Base-by-base conservation (phyloP, 2,888 invertebrate genomes). In the Leucophenga maculata region DNA sequence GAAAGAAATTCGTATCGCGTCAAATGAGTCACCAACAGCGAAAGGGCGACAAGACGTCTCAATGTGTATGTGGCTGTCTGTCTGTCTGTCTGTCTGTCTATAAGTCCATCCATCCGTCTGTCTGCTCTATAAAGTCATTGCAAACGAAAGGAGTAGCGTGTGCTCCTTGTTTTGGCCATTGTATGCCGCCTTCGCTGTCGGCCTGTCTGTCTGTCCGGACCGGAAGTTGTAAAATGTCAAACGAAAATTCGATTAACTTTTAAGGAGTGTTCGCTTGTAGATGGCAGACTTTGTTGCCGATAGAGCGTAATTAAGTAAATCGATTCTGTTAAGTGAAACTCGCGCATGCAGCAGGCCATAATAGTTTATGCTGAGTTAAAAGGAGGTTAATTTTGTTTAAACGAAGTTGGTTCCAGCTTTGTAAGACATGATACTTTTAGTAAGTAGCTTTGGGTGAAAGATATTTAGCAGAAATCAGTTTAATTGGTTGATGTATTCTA, bases 141-240 rank as follows among this genome's bases (percentile, higher is more conserved):
- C 6, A 22, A 13, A 13, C 11, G 14, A 26, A 55, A 20, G 55
- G 55, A 55, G 55, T 55, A n/a, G 55, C 55, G 20, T 20, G 22
- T 22, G 55, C 55, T 55, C 16, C 52, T 52, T 52, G 18, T 16
- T n/a, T n/a, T 16, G 52, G 9, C 16, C 18, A n/a, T 52, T 16
- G 55, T 55, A 14, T 55, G 55, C 22, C 22, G 9, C 55, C 14
- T 9, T 26, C 54, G 31, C 65, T 48, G n/a, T n/a, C n/a, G 16
- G 18, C 13, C 16, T 57, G 46, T 8, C 67, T 13, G 52, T 39
- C 39, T n/a, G n/a, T n/a, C n/a, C n/a, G n/a, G 39, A 8, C 52
- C 72, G 72, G 70, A 72, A 70, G 62, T 72, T 68, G 66, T 68
- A 66, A 72, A 72, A 70, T 66, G 70, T 55, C 68, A 68, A 32